Conservation (phyloP, 2,888 invertebrate species). For the Drosophila buzzatii region DNA sequence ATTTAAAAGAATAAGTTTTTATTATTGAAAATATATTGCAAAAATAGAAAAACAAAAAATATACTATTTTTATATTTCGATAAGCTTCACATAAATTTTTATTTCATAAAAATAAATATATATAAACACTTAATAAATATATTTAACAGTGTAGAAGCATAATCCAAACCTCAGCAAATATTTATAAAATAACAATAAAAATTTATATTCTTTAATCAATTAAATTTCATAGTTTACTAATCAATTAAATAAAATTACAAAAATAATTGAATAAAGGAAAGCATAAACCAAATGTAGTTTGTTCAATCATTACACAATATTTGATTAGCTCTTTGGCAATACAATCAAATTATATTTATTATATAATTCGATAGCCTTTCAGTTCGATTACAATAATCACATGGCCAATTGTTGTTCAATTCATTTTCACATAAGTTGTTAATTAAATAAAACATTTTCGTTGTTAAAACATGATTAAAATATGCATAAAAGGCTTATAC, state of each 20-base stretch:
- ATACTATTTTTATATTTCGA: too few species aligned
- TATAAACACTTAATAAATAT: neutral
- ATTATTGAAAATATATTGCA: neutral
- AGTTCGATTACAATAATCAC: neutral
- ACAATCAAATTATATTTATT: neutral
- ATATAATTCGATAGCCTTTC: neutral
- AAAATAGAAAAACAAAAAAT: neutral
- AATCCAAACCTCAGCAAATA: neutral
- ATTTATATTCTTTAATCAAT: neutral
- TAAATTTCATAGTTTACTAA: neutral
- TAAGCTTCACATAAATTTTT: too few species aligned
- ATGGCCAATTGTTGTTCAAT: neutral
- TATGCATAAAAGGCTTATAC: slow-evolving; percentile 6
- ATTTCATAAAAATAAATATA: neutral
- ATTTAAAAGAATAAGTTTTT: neutral
- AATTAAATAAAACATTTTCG: neutral
- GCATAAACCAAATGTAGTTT: too few species aligned
- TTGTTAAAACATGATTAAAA: slow-evolving; percentile 2
- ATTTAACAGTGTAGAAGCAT: neutral
- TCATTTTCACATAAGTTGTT: neutral
- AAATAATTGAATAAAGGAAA: too few species aligned
- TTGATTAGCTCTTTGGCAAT: neutral
- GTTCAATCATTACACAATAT: neutral
- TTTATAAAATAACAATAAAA: neutral
- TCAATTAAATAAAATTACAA: neutral